These are phyloP conservation scores for Dendrophyllia cribrosa DNA, from an alignment of 64 coral and sea anemone species.

Conservation along the genomic window DNA sequence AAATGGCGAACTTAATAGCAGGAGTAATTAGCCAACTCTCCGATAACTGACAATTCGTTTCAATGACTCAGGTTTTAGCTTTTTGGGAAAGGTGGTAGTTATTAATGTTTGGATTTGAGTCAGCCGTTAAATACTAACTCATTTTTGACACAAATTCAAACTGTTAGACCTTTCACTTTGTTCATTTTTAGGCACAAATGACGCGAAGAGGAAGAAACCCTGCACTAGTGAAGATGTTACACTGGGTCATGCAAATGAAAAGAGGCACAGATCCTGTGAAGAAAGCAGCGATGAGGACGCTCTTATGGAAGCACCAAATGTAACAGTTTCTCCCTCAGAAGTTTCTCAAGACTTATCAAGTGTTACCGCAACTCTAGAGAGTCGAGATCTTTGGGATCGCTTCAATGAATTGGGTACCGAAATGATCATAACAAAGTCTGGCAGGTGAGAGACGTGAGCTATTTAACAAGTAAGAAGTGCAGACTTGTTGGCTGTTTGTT, in stretches of 20 bases:
- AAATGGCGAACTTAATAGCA: too few species aligned
- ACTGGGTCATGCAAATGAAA: not conserved
- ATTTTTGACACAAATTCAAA: too few species aligned
- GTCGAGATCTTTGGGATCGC: conserved; percentile 95
- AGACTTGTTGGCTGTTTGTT: not conserved
- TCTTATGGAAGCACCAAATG: not conserved
- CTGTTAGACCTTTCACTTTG: not conserved
- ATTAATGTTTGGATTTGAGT: not conserved
- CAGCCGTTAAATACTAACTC: not conserved
- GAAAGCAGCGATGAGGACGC: not conserved
- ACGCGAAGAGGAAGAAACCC: not conserved
- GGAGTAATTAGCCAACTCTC: too few species aligned
- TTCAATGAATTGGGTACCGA: conserved; percentile 98
- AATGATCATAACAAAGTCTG: conserved; percentile 99
- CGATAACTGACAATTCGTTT: too few species aligned
- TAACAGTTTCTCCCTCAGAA: not conserved
- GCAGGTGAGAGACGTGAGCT: conserved; percentile 67
- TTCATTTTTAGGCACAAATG: not conserved
- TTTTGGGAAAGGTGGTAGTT: not conserved
- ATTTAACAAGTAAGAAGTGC: not conserved
- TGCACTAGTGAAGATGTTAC: not conserved
- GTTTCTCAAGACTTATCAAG: conserved; percentile 63
- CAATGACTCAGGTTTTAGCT: not conserved
- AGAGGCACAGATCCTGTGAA: not conserved
- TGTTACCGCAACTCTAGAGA: conserved; percentile 79